Evolutionary conservation across 2,888 invertebrate genomes (phyloP).

Genomic region (Pardosa pseudoannulata): DNA sequence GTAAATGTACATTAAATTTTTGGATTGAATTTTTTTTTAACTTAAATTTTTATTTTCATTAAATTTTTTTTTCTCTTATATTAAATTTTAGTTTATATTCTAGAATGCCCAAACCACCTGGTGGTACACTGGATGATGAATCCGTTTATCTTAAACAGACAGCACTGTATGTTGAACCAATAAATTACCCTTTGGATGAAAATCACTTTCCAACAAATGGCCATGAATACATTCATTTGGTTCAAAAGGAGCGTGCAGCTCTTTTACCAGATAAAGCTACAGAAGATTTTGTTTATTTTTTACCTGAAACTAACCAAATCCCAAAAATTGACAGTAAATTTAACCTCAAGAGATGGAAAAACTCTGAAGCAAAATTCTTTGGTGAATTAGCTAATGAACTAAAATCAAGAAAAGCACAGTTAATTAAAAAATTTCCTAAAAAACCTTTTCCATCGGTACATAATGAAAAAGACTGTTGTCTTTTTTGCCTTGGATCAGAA

Average conservation of each 20-base stretch:
- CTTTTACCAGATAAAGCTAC: background rate
- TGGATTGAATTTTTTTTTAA: too few species aligned
- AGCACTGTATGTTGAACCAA: background rate
- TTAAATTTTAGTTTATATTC: too few species aligned
- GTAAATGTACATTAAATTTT: too few species aligned
- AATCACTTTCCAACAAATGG: slow-evolving; percentile 15
- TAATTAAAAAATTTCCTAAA: slow-evolving; percentile 12
- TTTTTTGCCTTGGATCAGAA: slow-evolving; percentile 22
- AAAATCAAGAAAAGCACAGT: background rate
- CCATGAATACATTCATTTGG: slow-evolving; percentile 18
- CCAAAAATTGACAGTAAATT: background rate
- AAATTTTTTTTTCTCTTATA: background rate
- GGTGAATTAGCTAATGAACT: background rate
- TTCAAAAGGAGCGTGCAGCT: background rate
- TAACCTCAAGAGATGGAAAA: background rate
- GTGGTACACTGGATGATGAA: background rate
- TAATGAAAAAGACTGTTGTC: background rate
- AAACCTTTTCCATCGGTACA: background rate
- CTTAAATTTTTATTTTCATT: too few species aligned
- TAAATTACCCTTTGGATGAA: background rate
- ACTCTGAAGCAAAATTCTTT: background rate
- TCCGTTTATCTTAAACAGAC: background rate
- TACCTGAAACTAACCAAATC: background rate
- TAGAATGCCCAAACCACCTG: background rate
- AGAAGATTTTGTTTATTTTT: background rate